A percentile compares a stretch with the other conserved stretches of the same genome.
phyloP scores from a whole-genome alignment of 2,888 invertebrate species.

The Nemapogon koenigi region DNA sequence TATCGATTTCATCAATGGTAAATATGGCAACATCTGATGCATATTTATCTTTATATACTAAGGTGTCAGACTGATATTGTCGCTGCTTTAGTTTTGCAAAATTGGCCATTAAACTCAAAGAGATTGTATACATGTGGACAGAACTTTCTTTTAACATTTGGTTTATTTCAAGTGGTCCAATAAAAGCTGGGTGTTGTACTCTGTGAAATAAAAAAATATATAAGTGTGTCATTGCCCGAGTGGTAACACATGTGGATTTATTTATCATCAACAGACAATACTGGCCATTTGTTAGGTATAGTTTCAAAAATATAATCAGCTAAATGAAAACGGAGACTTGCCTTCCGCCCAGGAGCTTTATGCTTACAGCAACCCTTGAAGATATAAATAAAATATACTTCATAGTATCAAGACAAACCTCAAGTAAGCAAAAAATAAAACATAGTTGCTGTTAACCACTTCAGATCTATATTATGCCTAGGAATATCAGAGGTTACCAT shows the following conservation, averaged over 20 bases:
- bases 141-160: constrained; percentile 44
- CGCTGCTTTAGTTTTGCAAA: constrained; percentile 40
- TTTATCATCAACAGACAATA: neutral
- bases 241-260: neutral
- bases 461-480: too few species aligned
- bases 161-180: constrained; percentile 36
- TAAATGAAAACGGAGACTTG: too few species aligned
- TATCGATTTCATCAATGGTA: constrained; percentile 41
- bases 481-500: too few species aligned
- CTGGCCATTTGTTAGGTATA: too few species aligned
- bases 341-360: too few species aligned
- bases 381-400: too few species aligned
- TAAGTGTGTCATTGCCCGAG: neutral
- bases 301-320: too few species aligned
- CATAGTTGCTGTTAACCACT: too few species aligned
- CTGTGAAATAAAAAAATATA: constrained; percentile 18
- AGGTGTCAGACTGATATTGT: constrained; percentile 34
- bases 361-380: too few species aligned
- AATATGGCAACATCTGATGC: constrained; percentile 43
- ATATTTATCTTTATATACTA: constrained; percentile 44
- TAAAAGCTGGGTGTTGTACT: constrained; percentile 19
- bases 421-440: too few species aligned
- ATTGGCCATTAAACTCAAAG: constrained; percentile 44
- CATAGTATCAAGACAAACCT: too few species aligned
- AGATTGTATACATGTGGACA: constrained; percentile 46